These are phyloP conservation scores for Resseliella maxima DNA, from an alignment of 2,888 invertebrate species.

Conservation along the genomic window DNA sequence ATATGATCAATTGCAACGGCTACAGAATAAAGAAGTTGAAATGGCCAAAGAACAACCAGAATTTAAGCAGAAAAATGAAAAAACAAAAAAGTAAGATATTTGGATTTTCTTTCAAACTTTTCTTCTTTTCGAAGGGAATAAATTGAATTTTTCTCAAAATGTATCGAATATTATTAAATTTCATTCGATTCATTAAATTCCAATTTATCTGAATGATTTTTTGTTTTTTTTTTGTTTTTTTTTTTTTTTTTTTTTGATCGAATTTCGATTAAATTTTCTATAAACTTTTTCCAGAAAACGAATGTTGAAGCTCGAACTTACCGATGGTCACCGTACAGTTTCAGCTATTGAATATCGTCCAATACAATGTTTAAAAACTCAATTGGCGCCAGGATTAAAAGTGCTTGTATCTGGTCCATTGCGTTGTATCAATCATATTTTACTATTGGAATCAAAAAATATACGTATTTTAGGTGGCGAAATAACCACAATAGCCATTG, in stretches of 20 bases:
- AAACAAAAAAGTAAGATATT: slow-evolving; percentile 39
- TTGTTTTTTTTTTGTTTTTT: neutral
- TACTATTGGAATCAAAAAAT: slow-evolving; percentile 71
- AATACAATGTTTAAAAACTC: slow-evolving; percentile 66
- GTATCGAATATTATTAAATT: too few species aligned
- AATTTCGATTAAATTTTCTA: neutral
- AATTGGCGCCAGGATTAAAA: slow-evolving; percentile 69
- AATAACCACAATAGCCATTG: slow-evolving; percentile 70
- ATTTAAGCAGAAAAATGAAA: slow-evolving; percentile 42
- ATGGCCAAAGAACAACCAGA: slow-evolving; percentile 56
- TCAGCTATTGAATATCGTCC: slow-evolving; percentile 73
- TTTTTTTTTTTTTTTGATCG: neutral
- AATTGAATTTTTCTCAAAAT: too few species aligned
- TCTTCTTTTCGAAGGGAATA: neutral
- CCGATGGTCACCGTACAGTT: slow-evolving; percentile 73
- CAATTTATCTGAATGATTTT: too few species aligned
- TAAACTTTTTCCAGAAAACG: slow-evolving; percentile 67
- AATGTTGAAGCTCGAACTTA: slow-evolving; percentile 72
- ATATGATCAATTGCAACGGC: slow-evolving; percentile 58
- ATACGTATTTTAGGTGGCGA: slow-evolving; percentile 73
- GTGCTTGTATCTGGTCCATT: slow-evolving; percentile 72
- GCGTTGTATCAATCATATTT: slow-evolving; percentile 71
- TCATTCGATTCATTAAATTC: too few species aligned
- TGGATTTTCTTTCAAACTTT: neutral
- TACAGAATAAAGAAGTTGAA: slow-evolving; percentile 58